A percentile compares a stretch with the other conserved stretches of the same genome.
phyloP scores from a whole-genome alignment of 1,140 invertebrate species.

The Bradysia coprophila region DNA sequence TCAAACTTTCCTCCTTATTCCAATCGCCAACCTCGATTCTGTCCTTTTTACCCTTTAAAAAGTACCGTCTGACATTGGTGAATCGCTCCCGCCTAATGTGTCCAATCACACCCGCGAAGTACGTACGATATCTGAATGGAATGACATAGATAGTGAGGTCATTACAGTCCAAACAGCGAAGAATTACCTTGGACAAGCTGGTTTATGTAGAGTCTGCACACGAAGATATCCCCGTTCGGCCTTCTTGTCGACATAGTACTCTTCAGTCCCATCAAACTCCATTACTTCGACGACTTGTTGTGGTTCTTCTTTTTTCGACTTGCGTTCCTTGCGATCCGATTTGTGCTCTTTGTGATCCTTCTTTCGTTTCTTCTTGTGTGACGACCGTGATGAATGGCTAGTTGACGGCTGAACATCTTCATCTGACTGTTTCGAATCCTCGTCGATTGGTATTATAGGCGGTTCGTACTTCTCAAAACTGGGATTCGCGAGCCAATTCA shows the following conservation, averaged over 20 bases:
- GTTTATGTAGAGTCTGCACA: slow-evolving; percentile 26
- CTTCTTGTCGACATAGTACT: slow-evolving; percentile 32
- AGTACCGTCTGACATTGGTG: not conserved
- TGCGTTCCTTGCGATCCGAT: too few relatives aligned
- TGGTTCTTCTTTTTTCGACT: not conserved
- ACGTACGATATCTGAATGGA: slow-evolving; percentile 5
- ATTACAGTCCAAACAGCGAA: too few relatives aligned
- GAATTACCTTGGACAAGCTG: slow-evolving; percentile 27
- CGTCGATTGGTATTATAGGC: too few relatives aligned
- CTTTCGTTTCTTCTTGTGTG: not conserved
- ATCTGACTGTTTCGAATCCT: too few relatives aligned
- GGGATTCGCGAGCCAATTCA: too few relatives aligned
- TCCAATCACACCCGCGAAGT: slow-evolving; percentile 9
- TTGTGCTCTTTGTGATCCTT: slow-evolving; percentile 1
- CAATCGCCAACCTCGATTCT: not conserved
- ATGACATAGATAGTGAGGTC: too few relatives aligned
- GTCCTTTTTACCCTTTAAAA: not conserved
- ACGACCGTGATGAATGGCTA: too few relatives aligned
- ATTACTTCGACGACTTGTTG: slow-evolving; percentile 5
- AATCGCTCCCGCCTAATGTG: not conserved
- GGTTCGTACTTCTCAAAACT: too few relatives aligned
- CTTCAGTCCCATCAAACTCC: slow-evolving; percentile 21
- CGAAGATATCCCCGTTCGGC: slow-evolving; percentile 23
- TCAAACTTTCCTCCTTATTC: not conserved
- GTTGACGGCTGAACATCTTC: too few relatives aligned